phyloP scores from a whole-genome alignment of 2,888 invertebrate genomes.

The Brenthis ino region DNA sequence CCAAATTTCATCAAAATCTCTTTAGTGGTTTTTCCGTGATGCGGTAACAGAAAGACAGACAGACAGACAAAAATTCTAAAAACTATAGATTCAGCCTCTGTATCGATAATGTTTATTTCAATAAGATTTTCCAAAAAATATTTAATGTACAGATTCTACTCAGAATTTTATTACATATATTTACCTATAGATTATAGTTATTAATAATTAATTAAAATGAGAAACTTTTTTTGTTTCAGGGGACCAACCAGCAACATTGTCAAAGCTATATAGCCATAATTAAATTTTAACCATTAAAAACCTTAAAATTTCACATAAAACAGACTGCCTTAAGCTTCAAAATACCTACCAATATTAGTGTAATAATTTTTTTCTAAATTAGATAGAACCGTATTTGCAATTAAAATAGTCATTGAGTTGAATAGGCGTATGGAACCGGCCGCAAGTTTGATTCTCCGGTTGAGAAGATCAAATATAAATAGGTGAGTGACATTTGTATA shows the following conservation, averaged over 20 bases:
- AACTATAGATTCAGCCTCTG: too few relatives aligned
- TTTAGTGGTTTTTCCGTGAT: too few relatives aligned
- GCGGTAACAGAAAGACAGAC: too few relatives aligned
- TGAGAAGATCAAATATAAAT: slow-evolving; percentile 14
- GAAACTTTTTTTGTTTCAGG: slow-evolving; percentile 62
- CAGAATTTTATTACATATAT: too few relatives aligned
- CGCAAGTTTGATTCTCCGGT: slow-evolving; percentile 14
- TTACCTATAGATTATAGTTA: too few relatives aligned
- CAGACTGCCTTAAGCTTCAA: slow-evolving; percentile 19
- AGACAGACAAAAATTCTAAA: too few relatives aligned
- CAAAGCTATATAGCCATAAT: background rate
- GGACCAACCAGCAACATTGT: slow-evolving; percentile 57
- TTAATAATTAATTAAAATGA: too few relatives aligned
- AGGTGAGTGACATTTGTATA: slow-evolving; percentile 14
- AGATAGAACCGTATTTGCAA: slow-evolving; percentile 5
- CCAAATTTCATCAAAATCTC: too few relatives aligned
- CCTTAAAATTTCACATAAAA: background rate
- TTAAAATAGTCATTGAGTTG: slow-evolving; percentile 6
- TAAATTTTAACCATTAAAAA: slow-evolving; percentile 1
- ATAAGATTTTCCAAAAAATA: too few relatives aligned
- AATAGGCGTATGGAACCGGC: slow-evolving; percentile 28
- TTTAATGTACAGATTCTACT: too few relatives aligned
- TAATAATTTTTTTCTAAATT: background rate
- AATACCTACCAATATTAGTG: slow-evolving; percentile 4
- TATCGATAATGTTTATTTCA: too few relatives aligned